Evolutionary conservation across 37 sponge, comb jelly and placozoan species (phyloP), one percentile per base, ranked within the genome.

Genomic region (Cladorhizidae sp.): DNA sequence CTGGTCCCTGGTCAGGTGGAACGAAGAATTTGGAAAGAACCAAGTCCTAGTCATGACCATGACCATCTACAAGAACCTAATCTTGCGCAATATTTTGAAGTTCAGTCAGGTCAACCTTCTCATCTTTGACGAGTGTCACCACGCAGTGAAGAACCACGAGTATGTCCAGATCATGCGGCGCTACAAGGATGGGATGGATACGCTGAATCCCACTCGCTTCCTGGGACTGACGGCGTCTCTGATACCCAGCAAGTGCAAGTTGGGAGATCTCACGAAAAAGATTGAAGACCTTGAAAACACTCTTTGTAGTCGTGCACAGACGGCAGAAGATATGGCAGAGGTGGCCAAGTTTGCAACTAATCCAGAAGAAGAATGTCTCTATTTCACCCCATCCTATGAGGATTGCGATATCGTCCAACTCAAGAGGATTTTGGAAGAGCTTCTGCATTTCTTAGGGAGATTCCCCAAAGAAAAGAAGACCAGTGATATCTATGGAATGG

Each of bases 121-220:
- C 43, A 83, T 99, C 43, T 73, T 99, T 61, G 99, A 99, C 61
- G 99, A 99, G 83, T 99, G 99, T 72, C 99, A 99, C 57, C 97
- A 96, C 77, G 97, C 95, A 36, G 87, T 85, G 20, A 92, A 93
- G 72, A 92, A 93, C 39, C 93, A 99, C 70, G 90, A 90, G 18
- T 88, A 94, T 76, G 83, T 83, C 40, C 82, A 83, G 59, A 91
- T 95, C 22, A 95, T 95, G 95, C 64, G 52, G 41, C 28, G 70
- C 7, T 85, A 88, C 42, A 80, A 85, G n/a, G 36, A 43, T 3
- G 45, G 5, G 38, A 23, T n/a, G 33, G 55, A 64, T 2, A 62
- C 52, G 70, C 79, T 74, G 25, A 70, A 81, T 0, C 39, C 23
- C 18, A 95, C 98, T 28, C 89, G 83, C 35, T 69, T 96, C 2